These are phyloP conservation scores for Ormyrus rosae DNA, from an alignment of 2,888 invertebrate genomes.

Conservation along the genomic window DNA sequence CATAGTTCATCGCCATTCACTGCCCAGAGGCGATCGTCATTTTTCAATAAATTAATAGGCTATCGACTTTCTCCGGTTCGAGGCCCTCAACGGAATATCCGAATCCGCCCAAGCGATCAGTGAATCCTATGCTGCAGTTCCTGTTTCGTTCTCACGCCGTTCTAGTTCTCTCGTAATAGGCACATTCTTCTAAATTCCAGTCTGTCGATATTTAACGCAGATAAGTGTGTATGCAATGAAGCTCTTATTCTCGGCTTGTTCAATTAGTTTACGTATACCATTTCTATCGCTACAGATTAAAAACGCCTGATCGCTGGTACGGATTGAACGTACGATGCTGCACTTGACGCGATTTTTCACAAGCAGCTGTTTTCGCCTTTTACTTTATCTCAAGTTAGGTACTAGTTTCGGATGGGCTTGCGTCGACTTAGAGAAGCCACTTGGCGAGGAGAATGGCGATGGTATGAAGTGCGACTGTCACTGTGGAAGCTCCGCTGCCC, in stretches of 20 bases:
- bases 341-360: too few relatives aligned
- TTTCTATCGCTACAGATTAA: not conserved
- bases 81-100: conserved; percentile 54
- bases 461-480: conserved; percentile 21
- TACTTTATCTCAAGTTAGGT: not conserved
- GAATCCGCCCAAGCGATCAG: conserved; percentile 26
- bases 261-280: not conserved
- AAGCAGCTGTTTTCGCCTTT: too few relatives aligned
- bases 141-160: not conserved
- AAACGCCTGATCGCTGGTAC: conserved; percentile 30
- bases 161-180: conserved; percentile 40
- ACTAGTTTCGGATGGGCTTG: not conserved
- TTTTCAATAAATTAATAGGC: conserved; percentile 66
- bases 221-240: conserved; percentile 4
- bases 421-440: conserved; percentile 66
- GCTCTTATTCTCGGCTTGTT: too few relatives aligned
- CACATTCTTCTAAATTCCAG: conserved; percentile 44
- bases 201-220: not conserved
- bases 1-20: conserved; percentile 48
- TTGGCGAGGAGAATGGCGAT: conserved; percentile 74
- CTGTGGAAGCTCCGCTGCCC: conserved; percentile 71
- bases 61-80: conserved; percentile 57
- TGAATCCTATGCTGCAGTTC: conserved; percentile 10
- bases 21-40: conserved; percentile 24
- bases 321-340: conserved; percentile 7